Evolutionary conservation across 2,888 invertebrate species (phyloP).

Genomic region (Aspidapion aeneum): DNA sequence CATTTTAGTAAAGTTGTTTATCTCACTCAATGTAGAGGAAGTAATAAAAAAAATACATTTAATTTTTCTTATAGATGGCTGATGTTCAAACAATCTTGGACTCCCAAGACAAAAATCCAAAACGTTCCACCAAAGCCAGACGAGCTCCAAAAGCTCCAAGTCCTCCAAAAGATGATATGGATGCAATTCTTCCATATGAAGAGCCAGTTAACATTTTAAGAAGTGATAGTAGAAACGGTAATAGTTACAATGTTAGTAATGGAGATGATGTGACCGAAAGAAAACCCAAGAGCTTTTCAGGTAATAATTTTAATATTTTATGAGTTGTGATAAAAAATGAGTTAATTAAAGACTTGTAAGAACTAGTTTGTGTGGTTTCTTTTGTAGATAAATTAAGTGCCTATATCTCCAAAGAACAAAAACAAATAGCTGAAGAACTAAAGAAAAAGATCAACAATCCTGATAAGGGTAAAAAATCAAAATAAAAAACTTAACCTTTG

Average conservation of each 20-base stretch:
- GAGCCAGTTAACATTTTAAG: conserved; percentile 34
- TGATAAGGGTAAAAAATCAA: neutral
- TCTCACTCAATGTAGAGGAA: too few relatives aligned
- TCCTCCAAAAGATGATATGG: conserved; percentile 39
- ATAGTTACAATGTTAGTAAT: conserved; percentile 32
- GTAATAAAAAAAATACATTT: too few relatives aligned
- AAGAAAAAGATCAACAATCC: conserved; percentile 46
- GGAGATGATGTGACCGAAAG: conserved; percentile 51
- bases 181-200: conserved; percentile 47
- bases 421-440: conserved; percentile 49
- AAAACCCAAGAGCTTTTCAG: conserved; percentile 51
- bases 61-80: conserved; percentile 34
- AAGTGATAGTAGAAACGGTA: conserved; percentile 8
- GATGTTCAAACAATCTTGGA: conserved; percentile 44
- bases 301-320: conserved; percentile 36
- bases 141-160: conserved; percentile 54
- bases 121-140: conserved; percentile 57
- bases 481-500: too few relatives aligned
- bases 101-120: conserved; percentile 51
- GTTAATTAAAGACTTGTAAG: too few relatives aligned
- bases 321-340: too few relatives aligned
- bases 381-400: conserved; percentile 51
- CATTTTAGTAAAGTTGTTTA: conserved; percentile 3
- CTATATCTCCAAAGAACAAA: conserved; percentile 49
- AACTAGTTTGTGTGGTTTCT: too few relatives aligned